A percentile compares a stretch with the other conserved stretches of the same genome.
Conservation (phyloP, 2,113 vertebrate genomes). For the Pollachius pollachius region DNA sequence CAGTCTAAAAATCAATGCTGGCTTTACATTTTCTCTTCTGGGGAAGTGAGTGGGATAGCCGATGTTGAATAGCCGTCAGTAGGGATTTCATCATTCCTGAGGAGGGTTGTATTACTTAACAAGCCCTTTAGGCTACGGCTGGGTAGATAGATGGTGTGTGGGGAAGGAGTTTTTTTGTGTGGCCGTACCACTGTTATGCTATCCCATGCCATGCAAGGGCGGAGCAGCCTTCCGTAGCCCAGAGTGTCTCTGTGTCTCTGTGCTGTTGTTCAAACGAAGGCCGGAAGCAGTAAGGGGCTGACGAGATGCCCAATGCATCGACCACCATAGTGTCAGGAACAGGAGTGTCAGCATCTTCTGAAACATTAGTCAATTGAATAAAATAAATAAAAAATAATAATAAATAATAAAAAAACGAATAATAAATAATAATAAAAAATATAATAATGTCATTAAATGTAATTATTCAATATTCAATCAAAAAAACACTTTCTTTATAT, state of each 20-base stretch:
- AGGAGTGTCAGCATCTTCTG: neutral
- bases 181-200: no score
- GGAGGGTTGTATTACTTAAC: conserved; percentile 35
- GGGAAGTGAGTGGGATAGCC: neutral
- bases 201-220: neutral
- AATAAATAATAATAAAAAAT: neutral
- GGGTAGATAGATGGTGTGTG: conserved; percentile 2
- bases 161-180: neutral
- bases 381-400: neutral
- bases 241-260: conserved; percentile 10
- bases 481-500: no score
- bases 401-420: neutral
- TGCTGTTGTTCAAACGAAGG: conserved; percentile 36
- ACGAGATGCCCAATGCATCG: neutral
- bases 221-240: conserved; percentile 33
- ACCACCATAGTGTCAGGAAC: neutral
- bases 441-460: no score
- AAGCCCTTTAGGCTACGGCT: conserved; percentile 9
- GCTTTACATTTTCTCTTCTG: conserved; percentile 7
- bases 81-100: conserved; percentile 30
- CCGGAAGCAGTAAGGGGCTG: conserved; percentile 7
- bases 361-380: neutral
- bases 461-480: no score
- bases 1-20: conserved; percentile 31
- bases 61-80: conserved; percentile 17